Conservation (phyloP, 30 jellyfish, hydroid and myxozoan genomes). For the Nemopilema nomurai region DNA sequence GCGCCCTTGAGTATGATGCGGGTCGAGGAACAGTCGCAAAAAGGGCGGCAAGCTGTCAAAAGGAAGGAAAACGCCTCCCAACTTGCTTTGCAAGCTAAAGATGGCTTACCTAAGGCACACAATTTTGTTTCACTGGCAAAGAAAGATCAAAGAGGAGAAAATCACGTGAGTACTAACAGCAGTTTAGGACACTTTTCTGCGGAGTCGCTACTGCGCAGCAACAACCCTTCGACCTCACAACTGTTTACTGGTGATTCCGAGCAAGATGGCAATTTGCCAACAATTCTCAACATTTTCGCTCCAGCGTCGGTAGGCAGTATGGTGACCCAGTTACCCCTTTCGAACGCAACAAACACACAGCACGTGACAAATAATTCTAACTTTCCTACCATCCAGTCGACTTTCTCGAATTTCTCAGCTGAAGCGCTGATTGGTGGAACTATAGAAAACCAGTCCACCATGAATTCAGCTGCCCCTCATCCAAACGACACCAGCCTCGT, state of each 20-base stretch:
- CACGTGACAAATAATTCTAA: slow-evolving; percentile 13
- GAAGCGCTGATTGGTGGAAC: slow-evolving; percentile 76
- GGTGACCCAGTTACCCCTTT: slow-evolving; percentile 44
- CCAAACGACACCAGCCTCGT: slow-evolving; percentile 36
- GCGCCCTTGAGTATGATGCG: background rate
- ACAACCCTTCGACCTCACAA: slow-evolving; percentile 19
- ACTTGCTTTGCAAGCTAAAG: background rate
- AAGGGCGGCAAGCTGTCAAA: background rate
- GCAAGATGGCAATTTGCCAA: slow-evolving; percentile 73
- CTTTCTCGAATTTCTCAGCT: slow-evolving; percentile 91
- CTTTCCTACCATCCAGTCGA: slow-evolving; percentile 70
- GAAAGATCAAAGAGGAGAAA: slow-evolving; percentile 6
- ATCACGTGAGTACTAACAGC: background rate
- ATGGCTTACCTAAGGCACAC: slow-evolving; percentile 49
- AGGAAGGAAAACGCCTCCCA: background rate
- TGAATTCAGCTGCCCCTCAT: slow-evolving; percentile 2
- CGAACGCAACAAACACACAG: slow-evolving; percentile 19
- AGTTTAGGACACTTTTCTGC: slow-evolving; percentile 58
- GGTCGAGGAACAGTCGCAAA: background rate
- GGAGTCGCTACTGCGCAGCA: slow-evolving; percentile 48
- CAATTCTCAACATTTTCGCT: slow-evolving; percentile 89
- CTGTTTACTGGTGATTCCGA: slow-evolving; percentile 15
- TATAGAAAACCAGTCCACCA: slow-evolving; percentile 42
- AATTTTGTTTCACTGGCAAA: slow-evolving; percentile 58
- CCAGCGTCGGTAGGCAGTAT: slow-evolving; percentile 87